Percentiles rank a stretch among this genome's conserved stretches.
These are phyloP conservation scores for Eupithecia subumbrata DNA, from an alignment of 2,888 invertebrate genomes.

Conservation along the genomic window DNA sequence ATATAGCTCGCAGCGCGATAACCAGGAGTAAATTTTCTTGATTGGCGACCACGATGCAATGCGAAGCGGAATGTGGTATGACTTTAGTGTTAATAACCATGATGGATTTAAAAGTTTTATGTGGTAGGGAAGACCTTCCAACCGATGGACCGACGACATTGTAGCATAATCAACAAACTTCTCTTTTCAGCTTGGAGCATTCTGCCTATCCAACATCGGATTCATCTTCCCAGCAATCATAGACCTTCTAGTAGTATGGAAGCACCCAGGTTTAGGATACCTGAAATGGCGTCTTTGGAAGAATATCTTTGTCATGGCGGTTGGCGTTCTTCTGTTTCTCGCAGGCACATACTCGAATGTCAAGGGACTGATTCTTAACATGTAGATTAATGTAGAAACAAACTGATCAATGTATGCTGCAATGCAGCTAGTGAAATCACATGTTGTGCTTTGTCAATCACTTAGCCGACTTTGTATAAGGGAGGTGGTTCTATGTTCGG, in stretches of 20 bases:
- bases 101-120: too few species aligned
- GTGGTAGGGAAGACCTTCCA: too few species aligned
- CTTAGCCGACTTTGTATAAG: background rate
- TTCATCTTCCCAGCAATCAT: constrained; percentile 77
- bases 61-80: too few species aligned
- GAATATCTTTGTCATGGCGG: constrained; percentile 59
- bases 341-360: constrained; percentile 73
- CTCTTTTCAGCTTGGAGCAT: constrained; percentile 69
- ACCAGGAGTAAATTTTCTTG: too few species aligned
- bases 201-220: constrained; percentile 77
- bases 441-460: background rate
- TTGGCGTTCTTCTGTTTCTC: constrained; percentile 67
- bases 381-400: constrained; percentile 42
- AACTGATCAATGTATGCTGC: background rate
- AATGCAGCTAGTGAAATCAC: background rate
- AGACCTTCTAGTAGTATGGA: constrained; percentile 73
- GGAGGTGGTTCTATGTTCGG: background rate
- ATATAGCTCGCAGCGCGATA: too few species aligned
- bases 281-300: constrained; percentile 72
- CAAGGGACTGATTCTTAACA: constrained; percentile 64
- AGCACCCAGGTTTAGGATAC: constrained; percentile 68
- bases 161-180: too few species aligned
- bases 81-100: too few species aligned
- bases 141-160: too few species aligned
- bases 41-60: too few species aligned